phyloP scores from a whole-genome alignment of 2,888 invertebrate genomes.

The Dryomyza anilis region DNA sequence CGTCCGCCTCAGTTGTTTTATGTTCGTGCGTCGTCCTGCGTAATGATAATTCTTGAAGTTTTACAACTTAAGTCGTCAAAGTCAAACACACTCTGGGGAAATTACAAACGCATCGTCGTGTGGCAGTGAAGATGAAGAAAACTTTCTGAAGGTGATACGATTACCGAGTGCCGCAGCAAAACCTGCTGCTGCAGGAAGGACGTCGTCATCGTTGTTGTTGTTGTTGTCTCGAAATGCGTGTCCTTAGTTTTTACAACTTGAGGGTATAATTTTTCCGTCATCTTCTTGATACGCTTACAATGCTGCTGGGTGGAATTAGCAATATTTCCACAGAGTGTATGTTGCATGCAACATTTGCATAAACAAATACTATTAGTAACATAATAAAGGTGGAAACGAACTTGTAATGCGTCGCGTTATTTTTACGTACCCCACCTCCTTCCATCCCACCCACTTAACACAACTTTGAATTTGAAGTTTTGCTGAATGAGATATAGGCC shows the following conservation, averaged over 20 bases:
- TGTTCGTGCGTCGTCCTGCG: constrained; percentile 28
- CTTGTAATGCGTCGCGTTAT: constrained; percentile 2
- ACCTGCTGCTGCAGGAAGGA: background rate
- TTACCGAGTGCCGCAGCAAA: constrained; percentile 12
- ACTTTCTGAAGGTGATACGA: constrained; percentile 10
- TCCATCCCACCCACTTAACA: too few relatives aligned
- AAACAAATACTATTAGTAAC: constrained; percentile 24
- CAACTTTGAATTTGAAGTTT: constrained; percentile 15
- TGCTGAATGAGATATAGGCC: constrained; percentile 7
- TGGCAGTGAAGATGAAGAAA: constrained; percentile 32
- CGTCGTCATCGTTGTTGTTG: constrained; percentile 5
- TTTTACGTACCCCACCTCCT: too few relatives aligned
- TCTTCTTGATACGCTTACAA: constrained; percentile 44
- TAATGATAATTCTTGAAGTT: constrained; percentile 60
- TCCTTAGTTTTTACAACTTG: constrained; percentile 15
- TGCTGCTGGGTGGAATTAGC: constrained; percentile 52
- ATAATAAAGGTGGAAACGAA: constrained; percentile 18
- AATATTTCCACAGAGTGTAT: background rate
- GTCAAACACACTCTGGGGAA: constrained; percentile 60
- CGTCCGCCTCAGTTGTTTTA: background rate
- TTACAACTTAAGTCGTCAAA: constrained; percentile 61
- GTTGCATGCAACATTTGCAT: constrained; percentile 21
- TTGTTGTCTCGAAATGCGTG: constrained; percentile 13
- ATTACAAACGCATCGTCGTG: constrained; percentile 54
- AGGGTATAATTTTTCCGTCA: constrained; percentile 1